Conservation (phyloP, 1,140 invertebrate genomes). For the Dryas iulia region DNA sequence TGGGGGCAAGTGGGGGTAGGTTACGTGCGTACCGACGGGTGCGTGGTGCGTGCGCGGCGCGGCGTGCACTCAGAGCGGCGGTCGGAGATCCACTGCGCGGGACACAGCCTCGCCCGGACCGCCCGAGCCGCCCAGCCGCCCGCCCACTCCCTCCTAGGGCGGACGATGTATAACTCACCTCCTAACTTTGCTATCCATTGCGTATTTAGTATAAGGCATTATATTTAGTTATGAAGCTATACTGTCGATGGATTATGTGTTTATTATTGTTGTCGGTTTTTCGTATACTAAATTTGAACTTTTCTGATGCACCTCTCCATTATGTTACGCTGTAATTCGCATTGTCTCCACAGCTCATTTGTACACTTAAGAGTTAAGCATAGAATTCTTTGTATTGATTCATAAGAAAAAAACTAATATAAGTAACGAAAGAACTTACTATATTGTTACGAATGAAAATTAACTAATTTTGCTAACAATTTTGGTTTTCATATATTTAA, state of each 20-base stretch:
- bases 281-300: not conserved
- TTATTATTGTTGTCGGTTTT: not conserved
- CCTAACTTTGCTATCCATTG: not conserved
- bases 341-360: slow-evolving; percentile 9
- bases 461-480: no score
- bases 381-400: not conserved
- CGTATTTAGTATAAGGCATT: not conserved
- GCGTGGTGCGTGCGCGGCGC: slow-evolving; percentile 60
- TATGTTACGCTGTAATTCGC: slow-evolving; percentile 12
- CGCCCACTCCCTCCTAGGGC: slow-evolving; percentile 43
- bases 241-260: slow-evolving; percentile 1
- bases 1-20: slow-evolving; percentile 33
- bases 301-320: slow-evolving; percentile 16
- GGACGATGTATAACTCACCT: not conserved
- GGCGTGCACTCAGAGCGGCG: slow-evolving; percentile 69
- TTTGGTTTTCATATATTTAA: no score
- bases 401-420: not conserved
- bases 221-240: not conserved
- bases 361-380: not conserved
- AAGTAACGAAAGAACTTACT: not conserved
- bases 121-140: slow-evolving; percentile 37
- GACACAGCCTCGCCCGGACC: slow-evolving; percentile 55
- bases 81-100: slow-evolving; percentile 62
- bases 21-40: slow-evolving; percentile 65
- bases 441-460: not conserved